Evolutionary conservation across 2,113 vertebrate species (phyloP).

Genomic region (Oxyura jamaicensis): DNA sequence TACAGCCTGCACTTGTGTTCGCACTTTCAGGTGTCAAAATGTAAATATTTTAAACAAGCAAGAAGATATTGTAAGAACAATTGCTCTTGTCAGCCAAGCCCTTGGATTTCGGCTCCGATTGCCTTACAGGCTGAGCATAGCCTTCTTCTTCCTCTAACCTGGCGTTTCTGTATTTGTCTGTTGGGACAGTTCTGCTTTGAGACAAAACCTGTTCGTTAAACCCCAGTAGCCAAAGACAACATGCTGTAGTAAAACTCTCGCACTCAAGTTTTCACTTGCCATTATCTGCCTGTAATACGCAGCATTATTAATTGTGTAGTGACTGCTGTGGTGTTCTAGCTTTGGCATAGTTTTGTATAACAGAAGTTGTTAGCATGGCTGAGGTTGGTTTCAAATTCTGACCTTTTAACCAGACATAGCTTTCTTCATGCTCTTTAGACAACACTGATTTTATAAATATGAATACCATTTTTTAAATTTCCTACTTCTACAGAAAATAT

Average conservation of each 20-base stretch:
- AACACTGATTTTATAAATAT: background rate
- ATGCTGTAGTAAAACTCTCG: background rate
- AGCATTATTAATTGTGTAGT: background rate
- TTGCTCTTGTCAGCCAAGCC: background rate
- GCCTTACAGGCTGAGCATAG: background rate
- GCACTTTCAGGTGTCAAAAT: background rate
- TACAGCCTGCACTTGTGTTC: background rate
- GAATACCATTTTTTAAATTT: background rate
- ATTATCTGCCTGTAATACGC: background rate
- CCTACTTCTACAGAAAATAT: background rate
- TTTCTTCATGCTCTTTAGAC: background rate
- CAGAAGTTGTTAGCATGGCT: background rate
- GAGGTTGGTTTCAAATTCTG: background rate
- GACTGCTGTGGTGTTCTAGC: background rate
- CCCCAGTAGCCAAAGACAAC: background rate
- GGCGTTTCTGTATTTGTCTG: background rate
- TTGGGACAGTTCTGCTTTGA: background rate
- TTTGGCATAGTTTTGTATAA: background rate
- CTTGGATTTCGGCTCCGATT: background rate
- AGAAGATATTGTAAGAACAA: background rate
- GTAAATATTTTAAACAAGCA: background rate
- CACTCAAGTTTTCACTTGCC: background rate
- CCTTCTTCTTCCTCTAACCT: background rate
- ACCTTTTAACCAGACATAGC: rapidly evolving
- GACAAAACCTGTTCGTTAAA: background rate